phyloP scores from a whole-genome alignment of 2,797 vertebrate species.

The Smutsia gigantea region DNA sequence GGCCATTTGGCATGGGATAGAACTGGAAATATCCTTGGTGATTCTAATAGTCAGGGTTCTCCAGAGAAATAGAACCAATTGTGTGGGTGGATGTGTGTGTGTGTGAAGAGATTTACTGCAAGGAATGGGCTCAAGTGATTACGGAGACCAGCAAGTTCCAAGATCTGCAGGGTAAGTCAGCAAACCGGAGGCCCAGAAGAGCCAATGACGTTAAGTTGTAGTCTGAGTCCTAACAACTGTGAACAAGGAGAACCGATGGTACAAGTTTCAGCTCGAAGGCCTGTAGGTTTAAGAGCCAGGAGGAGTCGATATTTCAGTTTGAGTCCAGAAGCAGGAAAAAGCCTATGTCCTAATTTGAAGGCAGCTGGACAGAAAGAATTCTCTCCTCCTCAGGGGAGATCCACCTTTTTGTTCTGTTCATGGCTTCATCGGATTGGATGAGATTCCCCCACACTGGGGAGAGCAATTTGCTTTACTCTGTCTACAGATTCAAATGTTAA shows the following conservation, averaged over 20 bases:
- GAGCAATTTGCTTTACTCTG: not conserved
- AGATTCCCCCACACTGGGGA: not conserved
- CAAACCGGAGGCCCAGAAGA: not conserved
- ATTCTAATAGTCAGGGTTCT: not conserved
- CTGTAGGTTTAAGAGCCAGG: not conserved
- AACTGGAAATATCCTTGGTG: not conserved
- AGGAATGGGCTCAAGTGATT: not conserved
- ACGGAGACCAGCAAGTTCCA: not conserved
- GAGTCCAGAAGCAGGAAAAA: not conserved
- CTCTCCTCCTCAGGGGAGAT: not conserved
- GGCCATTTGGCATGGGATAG: not conserved
- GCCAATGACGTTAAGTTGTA: not conserved
- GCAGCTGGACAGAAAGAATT: not conserved
- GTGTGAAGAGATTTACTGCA: slow-evolving; percentile 20
- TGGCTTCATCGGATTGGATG: not conserved
- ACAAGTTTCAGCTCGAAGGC: not conserved
- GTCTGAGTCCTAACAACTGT: not conserved
- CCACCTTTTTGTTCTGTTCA: not conserved
- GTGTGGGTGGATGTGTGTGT: not conserved
- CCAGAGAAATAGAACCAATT: not conserved
- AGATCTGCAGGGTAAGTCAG: not conserved
- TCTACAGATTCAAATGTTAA: not conserved
- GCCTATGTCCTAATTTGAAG: not conserved
- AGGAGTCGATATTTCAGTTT: not conserved
- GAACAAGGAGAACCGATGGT: not conserved